Evolutionary conservation across 2,888 invertebrate species (phyloP).

Genomic region (Leptothorax acervorum): DNA sequence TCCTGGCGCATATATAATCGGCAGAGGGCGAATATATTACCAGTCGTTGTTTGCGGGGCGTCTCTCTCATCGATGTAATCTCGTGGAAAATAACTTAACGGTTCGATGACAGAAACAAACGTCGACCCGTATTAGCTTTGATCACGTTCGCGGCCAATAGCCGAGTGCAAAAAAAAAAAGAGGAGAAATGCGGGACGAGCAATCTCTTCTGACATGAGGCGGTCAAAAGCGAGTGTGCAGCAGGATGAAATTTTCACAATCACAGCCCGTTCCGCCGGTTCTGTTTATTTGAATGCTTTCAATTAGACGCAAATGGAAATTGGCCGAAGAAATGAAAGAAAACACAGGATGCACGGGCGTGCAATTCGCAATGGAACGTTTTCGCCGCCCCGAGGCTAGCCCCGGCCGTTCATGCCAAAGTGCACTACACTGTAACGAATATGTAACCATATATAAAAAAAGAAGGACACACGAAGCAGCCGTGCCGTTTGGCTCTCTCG

Average conservation of each 20-base stretch:
- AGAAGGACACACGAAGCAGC: background rate
- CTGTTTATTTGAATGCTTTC: constrained; percentile 59
- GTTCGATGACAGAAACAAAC: constrained; percentile 40
- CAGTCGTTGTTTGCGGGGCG: background rate
- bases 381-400: constrained; percentile 35
- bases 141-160: constrained; percentile 35
- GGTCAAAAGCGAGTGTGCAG: constrained; percentile 34
- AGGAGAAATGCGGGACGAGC: constrained; percentile 31
- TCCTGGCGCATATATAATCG: constrained; percentile 15
- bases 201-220: constrained; percentile 48
- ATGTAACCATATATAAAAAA: constrained; percentile 40
- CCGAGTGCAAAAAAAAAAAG: background rate
- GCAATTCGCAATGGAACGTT: constrained; percentile 50
- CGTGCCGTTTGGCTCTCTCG: background rate
- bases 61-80: constrained; percentile 23
- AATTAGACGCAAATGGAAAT: constrained; percentile 57
- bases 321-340: constrained; percentile 54
- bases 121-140: constrained; percentile 46
- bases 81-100: constrained; percentile 35
- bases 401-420: constrained; percentile 12
- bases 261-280: constrained; percentile 30
- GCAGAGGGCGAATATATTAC: constrained; percentile 20
- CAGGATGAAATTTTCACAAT: constrained; percentile 51
- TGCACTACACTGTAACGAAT: constrained; percentile 48
- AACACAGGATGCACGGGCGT: constrained; percentile 13